Conservation (phyloP, 2,888 invertebrate species). For the Tetropium fuscum region DNA sequence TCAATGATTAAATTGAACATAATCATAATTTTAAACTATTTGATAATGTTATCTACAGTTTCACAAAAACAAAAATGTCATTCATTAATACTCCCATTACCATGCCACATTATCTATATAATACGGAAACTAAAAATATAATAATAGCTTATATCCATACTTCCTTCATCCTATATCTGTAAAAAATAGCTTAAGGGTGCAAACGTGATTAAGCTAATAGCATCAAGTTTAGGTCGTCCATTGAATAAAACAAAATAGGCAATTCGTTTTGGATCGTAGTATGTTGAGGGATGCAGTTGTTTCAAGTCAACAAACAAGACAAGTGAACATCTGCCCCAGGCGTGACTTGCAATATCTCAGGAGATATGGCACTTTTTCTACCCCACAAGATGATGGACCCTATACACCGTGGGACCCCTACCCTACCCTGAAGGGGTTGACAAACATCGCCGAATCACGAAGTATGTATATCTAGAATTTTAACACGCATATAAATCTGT, state of each 20-base stretch:
- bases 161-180: slow-evolving; percentile 21
- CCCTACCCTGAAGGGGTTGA: slow-evolving; percentile 16
- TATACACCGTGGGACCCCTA: slow-evolving; percentile 23
- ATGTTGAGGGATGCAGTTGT: slow-evolving; percentile 51
- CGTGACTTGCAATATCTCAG: slow-evolving; percentile 62
- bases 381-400: slow-evolving; percentile 45
- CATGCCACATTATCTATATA: no score
- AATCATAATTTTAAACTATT: no score
- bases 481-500: slow-evolving; percentile 5
- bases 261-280: slow-evolving; percentile 39
- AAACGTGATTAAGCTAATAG: slow-evolving; percentile 45
- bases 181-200: slow-evolving; percentile 36
- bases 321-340: slow-evolving; percentile 59
- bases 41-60: no score
- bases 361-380: slow-evolving; percentile 39
- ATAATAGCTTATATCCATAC: slow-evolving; percentile 10
- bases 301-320: slow-evolving; percentile 54
- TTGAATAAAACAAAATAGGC: slow-evolving; percentile 42
- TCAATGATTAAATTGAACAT: no score
- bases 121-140: neutral
- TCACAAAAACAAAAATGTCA: no score
- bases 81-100: no score
- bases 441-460: slow-evolving; percentile 14
- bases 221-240: slow-evolving; percentile 46
- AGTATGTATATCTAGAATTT: slow-evolving; percentile 13